These are phyloP conservation scores for Aphaenogaster ashmeadi DNA, from an alignment of 1,140 invertebrate genomes.

Conservation along the genomic window DNA sequence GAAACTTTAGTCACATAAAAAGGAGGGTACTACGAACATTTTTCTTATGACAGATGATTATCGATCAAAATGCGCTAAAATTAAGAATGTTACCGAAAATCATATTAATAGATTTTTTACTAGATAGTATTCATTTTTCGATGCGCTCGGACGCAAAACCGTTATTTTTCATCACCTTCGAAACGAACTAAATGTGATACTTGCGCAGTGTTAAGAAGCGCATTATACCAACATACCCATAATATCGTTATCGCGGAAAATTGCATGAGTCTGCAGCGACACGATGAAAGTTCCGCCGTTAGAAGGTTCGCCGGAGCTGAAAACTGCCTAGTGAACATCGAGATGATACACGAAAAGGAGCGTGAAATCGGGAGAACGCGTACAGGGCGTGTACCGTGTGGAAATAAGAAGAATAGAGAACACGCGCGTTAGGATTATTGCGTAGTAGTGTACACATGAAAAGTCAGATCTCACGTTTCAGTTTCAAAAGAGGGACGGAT, in stretches of 20 bases:
- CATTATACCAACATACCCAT: background rate
- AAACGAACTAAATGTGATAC: background rate
- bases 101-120: background rate
- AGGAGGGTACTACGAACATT: background rate
- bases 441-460: background rate
- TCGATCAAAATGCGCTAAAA: background rate
- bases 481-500: background rate
- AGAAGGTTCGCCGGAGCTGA: background rate
- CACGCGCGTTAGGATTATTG: background rate
- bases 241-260: conserved; percentile 37
- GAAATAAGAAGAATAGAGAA: background rate
- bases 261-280: background rate
- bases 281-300: conserved; percentile 4
- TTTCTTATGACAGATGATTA: background rate
- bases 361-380: background rate
- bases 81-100: background rate
- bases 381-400: background rate
- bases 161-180: background rate
- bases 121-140: background rate
- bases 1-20: background rate
- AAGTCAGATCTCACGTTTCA: background rate
- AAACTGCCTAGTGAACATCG: background rate
- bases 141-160: background rate
- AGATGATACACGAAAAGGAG: conserved; percentile 5
- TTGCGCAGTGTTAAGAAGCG: background rate